These are phyloP conservation scores for Luperina testacea DNA, from an alignment of 2,888 invertebrate species.

Conservation along the genomic window DNA sequence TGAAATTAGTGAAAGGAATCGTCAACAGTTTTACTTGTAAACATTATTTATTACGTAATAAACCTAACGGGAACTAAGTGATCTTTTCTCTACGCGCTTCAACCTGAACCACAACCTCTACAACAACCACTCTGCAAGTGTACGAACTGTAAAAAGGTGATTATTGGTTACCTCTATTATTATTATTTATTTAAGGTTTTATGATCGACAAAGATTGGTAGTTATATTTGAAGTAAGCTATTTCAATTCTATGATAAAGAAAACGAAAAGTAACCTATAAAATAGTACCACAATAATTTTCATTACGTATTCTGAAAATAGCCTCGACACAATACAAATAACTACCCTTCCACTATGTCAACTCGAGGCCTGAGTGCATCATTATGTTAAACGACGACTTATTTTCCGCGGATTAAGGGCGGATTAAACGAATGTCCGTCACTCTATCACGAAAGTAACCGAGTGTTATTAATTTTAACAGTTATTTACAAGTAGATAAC, in stretches of 20 bases:
- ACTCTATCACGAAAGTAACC: constrained; percentile 32
- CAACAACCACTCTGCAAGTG: too few relatives aligned
- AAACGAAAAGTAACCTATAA: background rate
- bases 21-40: too few relatives aligned
- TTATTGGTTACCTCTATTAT: too few relatives aligned
- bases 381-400: constrained; percentile 59
- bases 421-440: constrained; percentile 60
- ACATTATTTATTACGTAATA: too few relatives aligned
- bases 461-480: constrained; percentile 29
- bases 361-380: constrained; percentile 32
- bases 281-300: background rate
- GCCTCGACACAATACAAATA: constrained; percentile 31
- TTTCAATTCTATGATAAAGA: background rate
- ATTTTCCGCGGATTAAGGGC: constrained; percentile 62
- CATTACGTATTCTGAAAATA: background rate
- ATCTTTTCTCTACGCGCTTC: too few relatives aligned
- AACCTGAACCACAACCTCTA: too few relatives aligned
- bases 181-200: background rate
- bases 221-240: background rate
- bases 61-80: too few relatives aligned
- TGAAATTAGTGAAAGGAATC: too few relatives aligned
- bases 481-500: constrained; percentile 12
- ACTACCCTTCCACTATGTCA: constrained; percentile 15
- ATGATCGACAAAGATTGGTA: too few relatives aligned
- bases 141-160: too few relatives aligned